phyloP scores from a whole-genome alignment of 30 jellyfish, hydroid and myxozoan genomes.

The Pseudorhiza aurosa region DNA sequence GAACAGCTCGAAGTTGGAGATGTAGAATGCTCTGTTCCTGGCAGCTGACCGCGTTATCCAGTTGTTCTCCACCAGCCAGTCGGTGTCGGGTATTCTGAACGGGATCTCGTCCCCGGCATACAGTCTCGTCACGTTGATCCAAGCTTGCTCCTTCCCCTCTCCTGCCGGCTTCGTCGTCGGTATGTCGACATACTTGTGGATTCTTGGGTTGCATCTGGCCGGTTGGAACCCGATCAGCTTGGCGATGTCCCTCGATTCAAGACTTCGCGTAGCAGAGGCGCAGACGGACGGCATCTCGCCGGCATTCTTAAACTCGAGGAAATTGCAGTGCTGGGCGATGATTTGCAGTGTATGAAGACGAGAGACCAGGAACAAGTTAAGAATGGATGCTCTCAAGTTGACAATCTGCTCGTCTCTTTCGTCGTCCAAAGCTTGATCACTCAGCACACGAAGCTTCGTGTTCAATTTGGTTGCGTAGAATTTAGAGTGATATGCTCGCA shows the following conservation, averaged over 20 bases:
- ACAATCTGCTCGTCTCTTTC: constrained; percentile 23
- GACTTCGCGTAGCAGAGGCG: constrained; percentile 14
- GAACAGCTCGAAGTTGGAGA: constrained; percentile 20
- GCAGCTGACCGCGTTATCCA: constrained; percentile 49
- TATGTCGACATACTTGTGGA: constrained; percentile 16
- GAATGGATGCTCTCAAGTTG: constrained; percentile 3
- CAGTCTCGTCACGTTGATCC: constrained; percentile 16
- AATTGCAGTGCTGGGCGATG: constrained; percentile 37
- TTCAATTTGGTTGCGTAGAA: constrained; percentile 7
- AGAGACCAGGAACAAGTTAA: constrained; percentile 20
- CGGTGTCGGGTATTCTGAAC: constrained; percentile 42
- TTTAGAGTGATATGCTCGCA: constrained; percentile 27
- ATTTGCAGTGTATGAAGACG: constrained; percentile 32
- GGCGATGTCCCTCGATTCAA: constrained; percentile 25
- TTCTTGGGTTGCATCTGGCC: constrained; percentile 18
- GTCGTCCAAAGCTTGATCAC: background rate
- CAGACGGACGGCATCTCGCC: constrained; percentile 50
- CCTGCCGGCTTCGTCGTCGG: constrained; percentile 20
- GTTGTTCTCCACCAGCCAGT: constrained; percentile 43
- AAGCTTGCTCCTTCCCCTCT: background rate
- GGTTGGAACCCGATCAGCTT: constrained; percentile 25
- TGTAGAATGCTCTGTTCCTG: constrained; percentile 10
- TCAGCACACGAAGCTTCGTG: constrained; percentile 2
- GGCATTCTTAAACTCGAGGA: constrained; percentile 48
- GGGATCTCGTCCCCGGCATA: constrained; percentile 36